Evolutionary conservation across 2,797 vertebrate genomes (phyloP).

Genomic region (Sebastiscus albofasciatus): DNA sequence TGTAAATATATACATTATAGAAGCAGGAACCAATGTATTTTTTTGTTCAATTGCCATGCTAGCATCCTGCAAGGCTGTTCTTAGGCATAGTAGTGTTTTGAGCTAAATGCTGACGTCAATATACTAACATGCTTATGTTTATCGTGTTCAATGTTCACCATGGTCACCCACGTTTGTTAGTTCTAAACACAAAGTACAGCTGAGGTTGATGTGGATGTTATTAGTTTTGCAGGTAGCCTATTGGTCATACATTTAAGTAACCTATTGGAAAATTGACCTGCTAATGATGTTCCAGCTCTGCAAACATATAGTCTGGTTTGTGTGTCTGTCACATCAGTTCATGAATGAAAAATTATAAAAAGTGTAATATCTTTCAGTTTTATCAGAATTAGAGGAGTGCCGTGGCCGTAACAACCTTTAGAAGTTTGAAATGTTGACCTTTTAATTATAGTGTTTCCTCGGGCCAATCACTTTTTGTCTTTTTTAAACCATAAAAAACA

Average conservation of each 20-base stretch:
- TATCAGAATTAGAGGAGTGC: neutral
- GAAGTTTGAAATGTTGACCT: neutral
- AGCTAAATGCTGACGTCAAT: too few relatives aligned
- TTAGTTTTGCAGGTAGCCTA: too few relatives aligned
- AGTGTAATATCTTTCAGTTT: neutral
- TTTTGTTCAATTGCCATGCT: too few relatives aligned
- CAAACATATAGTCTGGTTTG: neutral
- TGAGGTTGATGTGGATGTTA: too few relatives aligned
- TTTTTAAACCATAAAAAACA: accelerated
- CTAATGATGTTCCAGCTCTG: neutral
- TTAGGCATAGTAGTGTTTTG: too few relatives aligned
- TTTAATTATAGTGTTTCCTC: neutral
- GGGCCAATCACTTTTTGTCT: neutral
- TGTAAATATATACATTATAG: neutral
- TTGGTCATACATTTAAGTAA: too few relatives aligned
- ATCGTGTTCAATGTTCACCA: too few relatives aligned
- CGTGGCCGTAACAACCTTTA: neutral
- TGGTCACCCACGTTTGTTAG: too few relatives aligned
- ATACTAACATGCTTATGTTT: too few relatives aligned
- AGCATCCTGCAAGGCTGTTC: too few relatives aligned
- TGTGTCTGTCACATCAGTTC: neutral
- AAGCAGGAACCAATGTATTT: neutral
- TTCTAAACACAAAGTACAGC: too few relatives aligned
- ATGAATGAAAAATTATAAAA: neutral
- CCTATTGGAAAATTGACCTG: neutral